Conservation (phyloP, 1,140 invertebrate genomes). For the Bombus turneri region DNA sequence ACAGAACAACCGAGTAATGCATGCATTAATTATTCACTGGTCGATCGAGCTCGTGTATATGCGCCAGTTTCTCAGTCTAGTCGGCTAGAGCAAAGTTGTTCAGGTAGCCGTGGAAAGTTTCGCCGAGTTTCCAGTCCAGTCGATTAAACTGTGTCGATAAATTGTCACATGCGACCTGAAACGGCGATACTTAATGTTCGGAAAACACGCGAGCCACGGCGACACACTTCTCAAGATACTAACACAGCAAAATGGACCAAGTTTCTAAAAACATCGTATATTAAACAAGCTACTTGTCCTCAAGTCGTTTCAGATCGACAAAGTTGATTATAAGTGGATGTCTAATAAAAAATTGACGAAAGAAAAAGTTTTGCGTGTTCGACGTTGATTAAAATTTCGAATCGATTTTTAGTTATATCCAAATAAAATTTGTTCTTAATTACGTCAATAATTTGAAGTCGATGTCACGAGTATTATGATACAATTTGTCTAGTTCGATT, state of each 20-base stretch:
- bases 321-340: too few relatives aligned
- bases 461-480: too few relatives aligned
- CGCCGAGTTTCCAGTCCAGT: not conserved
- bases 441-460: too few relatives aligned
- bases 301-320: too few relatives aligned
- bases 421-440: too few relatives aligned
- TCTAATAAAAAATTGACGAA: too few relatives aligned
- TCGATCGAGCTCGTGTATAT: not conserved
- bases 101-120: not conserved
- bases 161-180: slow-evolving; percentile 26
- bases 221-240: not conserved
- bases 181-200: not conserved
- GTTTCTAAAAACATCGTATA: not conserved
- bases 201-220: not conserved
- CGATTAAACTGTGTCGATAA: slow-evolving; percentile 30
- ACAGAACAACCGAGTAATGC: slow-evolving; percentile 5
- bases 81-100: not conserved
- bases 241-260: not conserved
- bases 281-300: not conserved
- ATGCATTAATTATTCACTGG: not conserved
- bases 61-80: not conserved
- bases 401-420: too few relatives aligned
- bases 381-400: too few relatives aligned
- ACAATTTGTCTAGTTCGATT: not conserved
- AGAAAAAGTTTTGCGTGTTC: too few relatives aligned